Percentiles rank a stretch among this genome's conserved stretches.
Evolutionary conservation across 2,888 invertebrate genomes (phyloP).

Genomic region (Eristalis pertinax): DNA sequence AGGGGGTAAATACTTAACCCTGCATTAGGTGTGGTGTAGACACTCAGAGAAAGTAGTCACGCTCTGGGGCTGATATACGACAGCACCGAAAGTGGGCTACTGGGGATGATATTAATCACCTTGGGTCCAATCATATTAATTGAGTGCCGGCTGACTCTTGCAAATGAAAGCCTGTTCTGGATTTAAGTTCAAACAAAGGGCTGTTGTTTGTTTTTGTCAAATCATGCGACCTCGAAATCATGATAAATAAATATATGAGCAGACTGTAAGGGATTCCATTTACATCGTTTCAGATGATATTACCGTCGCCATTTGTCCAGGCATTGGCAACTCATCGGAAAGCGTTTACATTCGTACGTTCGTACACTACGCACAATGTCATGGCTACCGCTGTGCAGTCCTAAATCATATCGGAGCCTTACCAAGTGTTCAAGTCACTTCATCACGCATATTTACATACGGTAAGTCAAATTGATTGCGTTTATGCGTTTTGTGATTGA

Average conservation of each 20-base stretch:
- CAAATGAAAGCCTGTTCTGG: conserved; percentile 16
- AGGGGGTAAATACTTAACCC: neutral
- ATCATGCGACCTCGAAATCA: neutral
- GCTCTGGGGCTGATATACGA: conserved; percentile 5
- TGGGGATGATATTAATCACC: conserved; percentile 9
- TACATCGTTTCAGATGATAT: conserved; percentile 87
- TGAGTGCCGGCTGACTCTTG: conserved; percentile 11
- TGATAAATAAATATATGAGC: no score
- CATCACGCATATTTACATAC: conserved; percentile 94
- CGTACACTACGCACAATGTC: conserved; percentile 94
- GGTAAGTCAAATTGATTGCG: conserved; percentile 83
- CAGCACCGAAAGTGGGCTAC: neutral
- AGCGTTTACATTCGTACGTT: conserved; percentile 96
- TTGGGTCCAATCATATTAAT: conserved; percentile 22
- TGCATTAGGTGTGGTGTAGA: conserved; percentile 14
- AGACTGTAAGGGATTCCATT: neutral
- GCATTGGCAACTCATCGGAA: conserved; percentile 97
- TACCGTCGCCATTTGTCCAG: conserved; percentile 93
- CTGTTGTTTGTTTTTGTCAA: neutral
- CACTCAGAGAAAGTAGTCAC: conserved; percentile 7
- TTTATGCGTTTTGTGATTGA: neutral
- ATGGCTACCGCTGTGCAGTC: conserved; percentile 95
- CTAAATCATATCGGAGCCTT: conserved; percentile 97
- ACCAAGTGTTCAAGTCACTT: conserved; percentile 90
- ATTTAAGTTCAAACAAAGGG: neutral